phyloP scores from a whole-genome alignment of 1,140 invertebrate species.

The Nilaparvata lugens region DNA sequence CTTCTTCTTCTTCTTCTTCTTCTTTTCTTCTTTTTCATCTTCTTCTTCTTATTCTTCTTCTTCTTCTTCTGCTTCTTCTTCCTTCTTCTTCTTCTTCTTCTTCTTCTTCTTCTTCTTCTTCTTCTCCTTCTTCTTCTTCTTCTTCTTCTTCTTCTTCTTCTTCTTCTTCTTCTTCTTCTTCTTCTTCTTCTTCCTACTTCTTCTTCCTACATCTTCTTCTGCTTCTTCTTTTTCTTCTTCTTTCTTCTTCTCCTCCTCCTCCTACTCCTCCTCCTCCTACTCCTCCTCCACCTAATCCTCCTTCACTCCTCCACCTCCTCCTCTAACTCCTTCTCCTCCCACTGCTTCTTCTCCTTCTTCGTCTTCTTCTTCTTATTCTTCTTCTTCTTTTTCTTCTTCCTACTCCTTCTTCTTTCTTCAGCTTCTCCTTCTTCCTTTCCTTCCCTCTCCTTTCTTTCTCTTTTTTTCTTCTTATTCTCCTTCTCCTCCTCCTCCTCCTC shows the following conservation, averaged over 20 bases:
- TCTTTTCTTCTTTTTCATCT: slow-evolving; percentile 1
- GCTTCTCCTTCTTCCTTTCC: not conserved
- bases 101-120: not conserved
- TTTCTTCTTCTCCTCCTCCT: slow-evolving; percentile 1
- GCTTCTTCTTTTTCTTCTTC: not conserved
- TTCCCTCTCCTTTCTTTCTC: not conserved
- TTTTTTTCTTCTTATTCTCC: not conserved
- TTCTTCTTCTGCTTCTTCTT: slow-evolving; percentile 3
- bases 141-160: not conserved
- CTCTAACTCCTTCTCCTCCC: not conserved
- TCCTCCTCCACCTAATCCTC: not conserved
- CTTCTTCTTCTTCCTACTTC: not conserved
- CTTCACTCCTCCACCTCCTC: not conserved
- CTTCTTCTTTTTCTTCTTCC: not conserved
- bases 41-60: not conserved
- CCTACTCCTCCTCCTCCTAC: not conserved
- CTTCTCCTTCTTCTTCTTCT: not conserved
- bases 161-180: not conserved
- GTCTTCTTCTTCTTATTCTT: not conserved
- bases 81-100: not conserved
- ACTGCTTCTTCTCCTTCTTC: not conserved
- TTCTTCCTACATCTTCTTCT: not conserved
- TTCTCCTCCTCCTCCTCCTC: not conserved
- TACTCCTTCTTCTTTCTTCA: not conserved
- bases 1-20: not conserved